Percentiles rank a stretch among this genome's conserved stretches.
These are phyloP conservation scores for Pantala flavescens DNA, from an alignment of 1,140 invertebrate genomes.

Conservation along the genomic window DNA sequence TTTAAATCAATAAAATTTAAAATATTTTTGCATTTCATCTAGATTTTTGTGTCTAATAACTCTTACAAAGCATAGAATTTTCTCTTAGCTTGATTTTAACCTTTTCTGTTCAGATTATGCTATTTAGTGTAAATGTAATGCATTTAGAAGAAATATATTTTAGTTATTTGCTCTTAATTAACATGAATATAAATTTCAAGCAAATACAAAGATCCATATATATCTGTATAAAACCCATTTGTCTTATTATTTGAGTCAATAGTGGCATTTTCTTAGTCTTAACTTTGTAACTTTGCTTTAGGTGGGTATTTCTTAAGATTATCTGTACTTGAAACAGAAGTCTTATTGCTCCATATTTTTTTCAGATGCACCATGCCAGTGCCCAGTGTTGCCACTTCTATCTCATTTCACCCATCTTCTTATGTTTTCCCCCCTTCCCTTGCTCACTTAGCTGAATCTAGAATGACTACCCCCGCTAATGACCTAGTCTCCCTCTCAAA, in stretches of 20 bases:
- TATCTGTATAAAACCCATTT: neutral
- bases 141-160: neutral
- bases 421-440: neutral
- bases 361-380: constrained; percentile 3
- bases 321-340: neutral
- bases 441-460: neutral
- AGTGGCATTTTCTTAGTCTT: neutral
- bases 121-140: too few species aligned
- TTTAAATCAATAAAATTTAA: too few species aligned
- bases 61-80: too few species aligned
- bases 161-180: neutral
- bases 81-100: too few species aligned
- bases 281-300: neutral
- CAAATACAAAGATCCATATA: neutral
- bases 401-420: neutral
- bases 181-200: neutral
- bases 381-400: neutral
- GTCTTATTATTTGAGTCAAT: neutral
- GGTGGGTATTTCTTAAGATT: neutral
- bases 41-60: too few species aligned
- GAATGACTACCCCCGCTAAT: neutral
- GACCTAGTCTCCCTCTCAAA: neutral
- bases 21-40: too few species aligned
- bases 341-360: neutral
- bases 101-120: too few species aligned